Conservation (phyloP, 2,888 invertebrate species). For the Drosophila rellima region DNA sequence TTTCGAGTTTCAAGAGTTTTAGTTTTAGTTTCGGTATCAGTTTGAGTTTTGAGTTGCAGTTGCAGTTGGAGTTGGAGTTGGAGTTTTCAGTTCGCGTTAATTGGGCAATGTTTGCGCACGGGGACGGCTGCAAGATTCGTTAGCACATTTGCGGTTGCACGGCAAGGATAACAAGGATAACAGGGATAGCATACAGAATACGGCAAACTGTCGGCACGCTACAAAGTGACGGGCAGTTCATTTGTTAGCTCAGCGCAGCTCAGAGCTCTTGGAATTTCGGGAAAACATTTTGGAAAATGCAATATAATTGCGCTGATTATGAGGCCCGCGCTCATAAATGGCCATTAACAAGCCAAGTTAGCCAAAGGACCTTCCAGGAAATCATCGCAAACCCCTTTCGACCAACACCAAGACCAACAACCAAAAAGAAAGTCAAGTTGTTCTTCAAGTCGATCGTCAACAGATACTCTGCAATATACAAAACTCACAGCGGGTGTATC, state of each 20-base stretch:
- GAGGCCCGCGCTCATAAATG: conserved; percentile 66
- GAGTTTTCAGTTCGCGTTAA: conserved; percentile 66
- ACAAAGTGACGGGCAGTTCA: conserved; percentile 62
- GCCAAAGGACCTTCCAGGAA: conserved; percentile 62
- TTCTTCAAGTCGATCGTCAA: conserved; percentile 5
- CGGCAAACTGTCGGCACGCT: conserved; percentile 55
- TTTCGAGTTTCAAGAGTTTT: conserved; percentile 21
- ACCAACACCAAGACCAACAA: background rate
- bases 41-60: background rate
- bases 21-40: conserved; percentile 42
- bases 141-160: conserved; percentile 78
- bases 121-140: conserved; percentile 67
- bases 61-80: background rate
- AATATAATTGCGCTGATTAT: conserved; percentile 83
- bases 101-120: conserved; percentile 66
- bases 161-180: conserved; percentile 68
- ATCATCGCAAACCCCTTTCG: conserved; percentile 38
- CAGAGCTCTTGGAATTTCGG: conserved; percentile 67
- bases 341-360: conserved; percentile 70
- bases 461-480: background rate
- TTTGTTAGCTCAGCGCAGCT: conserved; percentile 61
- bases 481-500: conserved; percentile 51
- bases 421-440: conserved; percentile 42
- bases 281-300: conserved; percentile 62
- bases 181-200: conserved; percentile 18